A percentile compares a stretch with the other conserved stretches of the same genome.
phyloP scores from a whole-genome alignment of 2,113 vertebrate species.

The Ictalurus furcatus region DNA sequence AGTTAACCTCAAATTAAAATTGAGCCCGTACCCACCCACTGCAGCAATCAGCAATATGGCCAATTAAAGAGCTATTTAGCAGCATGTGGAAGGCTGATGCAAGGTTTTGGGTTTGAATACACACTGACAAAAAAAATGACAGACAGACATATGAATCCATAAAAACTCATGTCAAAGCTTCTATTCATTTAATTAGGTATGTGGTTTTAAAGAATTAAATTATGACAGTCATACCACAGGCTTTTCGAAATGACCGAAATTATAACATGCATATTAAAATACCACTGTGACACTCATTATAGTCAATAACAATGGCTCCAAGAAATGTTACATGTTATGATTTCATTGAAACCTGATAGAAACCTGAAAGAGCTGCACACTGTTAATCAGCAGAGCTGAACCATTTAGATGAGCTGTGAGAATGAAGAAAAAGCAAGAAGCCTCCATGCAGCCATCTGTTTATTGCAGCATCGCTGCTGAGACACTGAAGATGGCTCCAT shows the following conservation, averaged over 20 bases:
- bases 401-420: conserved; percentile 21
- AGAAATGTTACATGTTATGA: background rate
- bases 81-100: background rate
- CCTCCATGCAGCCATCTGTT: conserved; percentile 36
- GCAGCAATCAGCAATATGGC: conserved; percentile 22
- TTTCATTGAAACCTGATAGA: conserved; percentile 11
- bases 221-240: background rate
- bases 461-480: conserved; percentile 21
- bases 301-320: background rate
- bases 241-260: background rate
- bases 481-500: conserved; percentile 8
- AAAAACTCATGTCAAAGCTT: background rate
- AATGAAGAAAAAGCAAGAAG: conserved; percentile 28
- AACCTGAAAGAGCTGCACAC: conserved; percentile 8
- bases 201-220: background rate
- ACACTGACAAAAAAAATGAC: background rate
- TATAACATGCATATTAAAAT: background rate
- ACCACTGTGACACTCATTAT: background rate
- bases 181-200: background rate
- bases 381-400: conserved; percentile 22
- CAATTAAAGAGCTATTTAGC: conserved; percentile 14
- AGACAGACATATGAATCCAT: background rate
- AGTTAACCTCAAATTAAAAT: conserved; percentile 40
- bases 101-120: background rate
- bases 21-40: conserved; percentile 26